Percentiles rank a stretch among this genome's conserved stretches.
These are phyloP conservation scores for Ibidorhyncha struthersii DNA, from an alignment of 2,113 vertebrate species.

Conservation along the genomic window DNA sequence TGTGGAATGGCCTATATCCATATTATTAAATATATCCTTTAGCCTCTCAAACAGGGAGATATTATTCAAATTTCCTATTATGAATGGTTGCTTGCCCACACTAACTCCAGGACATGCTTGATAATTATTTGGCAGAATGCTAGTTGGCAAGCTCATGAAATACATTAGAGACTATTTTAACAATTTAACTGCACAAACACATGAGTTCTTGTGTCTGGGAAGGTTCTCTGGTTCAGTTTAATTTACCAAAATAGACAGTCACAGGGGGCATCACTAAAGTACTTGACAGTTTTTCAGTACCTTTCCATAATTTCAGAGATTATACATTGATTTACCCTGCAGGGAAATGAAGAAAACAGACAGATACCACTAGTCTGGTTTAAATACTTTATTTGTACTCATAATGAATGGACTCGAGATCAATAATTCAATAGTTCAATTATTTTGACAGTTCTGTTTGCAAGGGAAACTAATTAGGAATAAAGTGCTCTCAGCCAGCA, in stretches of 20 bases:
- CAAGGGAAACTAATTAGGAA: neutral
- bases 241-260: neutral
- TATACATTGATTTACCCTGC: neutral
- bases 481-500: neutral
- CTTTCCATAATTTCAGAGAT: neutral
- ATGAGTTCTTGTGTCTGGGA: neutral
- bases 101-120: neutral
- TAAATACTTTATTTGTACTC: neutral
- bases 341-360: neutral
- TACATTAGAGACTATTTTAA: neutral
- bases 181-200: neutral
- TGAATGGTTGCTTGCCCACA: neutral
- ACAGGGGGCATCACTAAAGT: neutral
- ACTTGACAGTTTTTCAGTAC: neutral
- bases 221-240: neutral
- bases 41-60: neutral
- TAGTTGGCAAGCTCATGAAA: neutral
- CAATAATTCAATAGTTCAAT: conserved; percentile 2
- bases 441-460: conserved; percentile 28
- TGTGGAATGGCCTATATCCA: neutral
- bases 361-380: neutral
- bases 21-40: neutral
- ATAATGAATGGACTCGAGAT: neutral
- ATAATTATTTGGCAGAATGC: neutral
- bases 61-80: neutral